Percentiles rank a stretch among this genome's conserved stretches.
Evolutionary conservation across 2,113 vertebrate species (phyloP).

Genomic region (Microcebus tavaratra): DNA sequence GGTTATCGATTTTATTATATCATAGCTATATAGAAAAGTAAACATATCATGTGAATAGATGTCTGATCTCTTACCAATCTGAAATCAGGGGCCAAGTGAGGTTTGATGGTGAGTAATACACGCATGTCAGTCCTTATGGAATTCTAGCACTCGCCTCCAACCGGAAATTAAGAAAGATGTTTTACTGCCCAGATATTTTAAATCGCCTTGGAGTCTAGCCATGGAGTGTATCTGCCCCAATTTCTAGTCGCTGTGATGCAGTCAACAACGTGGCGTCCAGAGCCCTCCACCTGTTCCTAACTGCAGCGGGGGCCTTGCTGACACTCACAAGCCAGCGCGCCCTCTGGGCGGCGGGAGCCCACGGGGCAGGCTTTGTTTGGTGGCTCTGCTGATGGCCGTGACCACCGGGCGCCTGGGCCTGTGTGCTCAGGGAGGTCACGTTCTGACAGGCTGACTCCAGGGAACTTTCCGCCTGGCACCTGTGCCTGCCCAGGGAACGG

Average conservation of each 20-base stretch:
- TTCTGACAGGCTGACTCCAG: background rate
- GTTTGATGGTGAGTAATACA: background rate
- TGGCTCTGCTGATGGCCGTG: background rate
- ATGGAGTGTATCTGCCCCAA: accelerated
- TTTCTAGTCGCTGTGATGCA: background rate
- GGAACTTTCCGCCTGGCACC: background rate
- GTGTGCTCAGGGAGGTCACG: background rate
- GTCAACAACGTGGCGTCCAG: background rate
- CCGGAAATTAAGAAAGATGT: background rate
- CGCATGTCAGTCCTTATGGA: accelerated
- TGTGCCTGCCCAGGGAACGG: background rate
- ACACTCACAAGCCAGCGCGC: too few species aligned
- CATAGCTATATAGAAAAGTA: background rate
- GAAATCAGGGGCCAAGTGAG: background rate
- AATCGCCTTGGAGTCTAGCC: background rate
- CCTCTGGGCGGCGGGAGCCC: background rate
- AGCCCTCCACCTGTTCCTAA: background rate
- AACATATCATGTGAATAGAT: background rate
- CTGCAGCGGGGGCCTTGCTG: background rate
- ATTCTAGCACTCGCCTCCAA: background rate
- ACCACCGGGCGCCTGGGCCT: background rate
- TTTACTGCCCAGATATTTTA: background rate
- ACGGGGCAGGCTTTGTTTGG: background rate
- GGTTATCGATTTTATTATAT: background rate
- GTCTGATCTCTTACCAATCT: background rate